A percentile compares a stretch with the other conserved stretches of the same genome.
Evolutionary conservation across 1,140 invertebrate species (phyloP).

Genomic region (Drosophila melanica): DNA sequence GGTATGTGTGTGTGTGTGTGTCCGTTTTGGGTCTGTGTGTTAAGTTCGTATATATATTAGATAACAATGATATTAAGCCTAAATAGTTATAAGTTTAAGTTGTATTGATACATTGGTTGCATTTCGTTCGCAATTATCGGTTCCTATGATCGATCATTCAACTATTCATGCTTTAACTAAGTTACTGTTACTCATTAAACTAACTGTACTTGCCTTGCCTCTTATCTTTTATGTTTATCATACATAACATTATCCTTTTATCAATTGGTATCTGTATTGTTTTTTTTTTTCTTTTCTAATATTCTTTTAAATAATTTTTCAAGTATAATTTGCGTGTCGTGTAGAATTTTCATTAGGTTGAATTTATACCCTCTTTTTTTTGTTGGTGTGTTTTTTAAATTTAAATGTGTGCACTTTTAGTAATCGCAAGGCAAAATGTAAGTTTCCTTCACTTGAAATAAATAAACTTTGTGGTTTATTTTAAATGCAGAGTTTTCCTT

Average conservation of each 20-base stretch:
- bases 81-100: conserved; percentile 66
- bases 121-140: conserved; percentile 43
- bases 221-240: conserved; percentile 62
- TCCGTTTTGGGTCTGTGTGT: conserved; percentile 45
- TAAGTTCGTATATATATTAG: conserved; percentile 69
- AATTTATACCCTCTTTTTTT: conserved; percentile 22
- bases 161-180: conserved; percentile 79
- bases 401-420: conserved; percentile 38
- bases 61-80: conserved; percentile 82
- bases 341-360: conserved; percentile 38
- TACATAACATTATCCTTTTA: conserved; percentile 66
- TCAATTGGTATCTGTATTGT: conserved; percentile 46
- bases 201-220: conserved; percentile 67
- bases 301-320: conserved; percentile 51
- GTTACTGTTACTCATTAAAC: conserved; percentile 70
- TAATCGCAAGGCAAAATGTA: conserved; percentile 59
- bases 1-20: conserved; percentile 37
- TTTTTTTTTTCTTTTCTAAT: conserved; percentile 28
- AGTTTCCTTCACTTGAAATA: conserved; percentile 61
- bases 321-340: conserved; percentile 45
- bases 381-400: conserved; percentile 13
- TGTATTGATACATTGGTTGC: conserved; percentile 68
- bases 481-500: conserved; percentile 82
- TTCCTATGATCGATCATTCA: conserved; percentile 54
- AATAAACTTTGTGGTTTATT: conserved; percentile 66